Conservation (phyloP, 2,888 invertebrate species). For the Drosophila yooni region DNA sequence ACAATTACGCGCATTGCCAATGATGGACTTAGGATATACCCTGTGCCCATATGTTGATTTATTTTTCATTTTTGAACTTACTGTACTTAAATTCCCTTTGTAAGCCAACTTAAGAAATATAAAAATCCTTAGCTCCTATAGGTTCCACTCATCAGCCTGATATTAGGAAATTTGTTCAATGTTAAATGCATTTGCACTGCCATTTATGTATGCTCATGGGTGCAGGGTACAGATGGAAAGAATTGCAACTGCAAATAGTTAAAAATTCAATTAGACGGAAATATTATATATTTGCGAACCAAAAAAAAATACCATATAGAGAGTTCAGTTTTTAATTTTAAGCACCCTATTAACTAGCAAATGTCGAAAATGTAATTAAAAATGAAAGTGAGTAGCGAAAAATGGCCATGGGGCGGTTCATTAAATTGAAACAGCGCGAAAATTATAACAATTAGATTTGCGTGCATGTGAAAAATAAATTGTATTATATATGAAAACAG, state of each 20-base stretch:
- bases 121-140: neutral
- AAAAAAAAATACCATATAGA: conserved; percentile 23
- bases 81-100: neutral
- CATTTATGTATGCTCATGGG: neutral
- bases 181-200: neutral
- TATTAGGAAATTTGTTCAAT: neutral
- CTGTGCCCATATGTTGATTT: conserved; percentile 28
- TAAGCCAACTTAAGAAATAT: neutral
- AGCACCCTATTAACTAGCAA: conserved; percentile 55
- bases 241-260: conserved; percentile 54
- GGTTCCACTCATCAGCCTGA: neutral
- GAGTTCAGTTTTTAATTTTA: conserved; percentile 62
- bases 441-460: conserved; percentile 60
- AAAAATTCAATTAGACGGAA: conserved; percentile 72
- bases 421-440: conserved; percentile 67
- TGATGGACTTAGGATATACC: conserved; percentile 28
- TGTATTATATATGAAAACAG: conserved; percentile 65
- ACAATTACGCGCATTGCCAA: conserved; percentile 25
- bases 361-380: conserved; percentile 75
- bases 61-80: neutral
- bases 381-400: conserved; percentile 53
- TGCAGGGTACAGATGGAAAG: conserved; percentile 29
- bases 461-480: conserved; percentile 57
- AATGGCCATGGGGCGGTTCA: conserved; percentile 50
- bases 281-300: conserved; percentile 25